Conservation (phyloP, 2,888 invertebrate genomes). For the Melieria omissa region DNA sequence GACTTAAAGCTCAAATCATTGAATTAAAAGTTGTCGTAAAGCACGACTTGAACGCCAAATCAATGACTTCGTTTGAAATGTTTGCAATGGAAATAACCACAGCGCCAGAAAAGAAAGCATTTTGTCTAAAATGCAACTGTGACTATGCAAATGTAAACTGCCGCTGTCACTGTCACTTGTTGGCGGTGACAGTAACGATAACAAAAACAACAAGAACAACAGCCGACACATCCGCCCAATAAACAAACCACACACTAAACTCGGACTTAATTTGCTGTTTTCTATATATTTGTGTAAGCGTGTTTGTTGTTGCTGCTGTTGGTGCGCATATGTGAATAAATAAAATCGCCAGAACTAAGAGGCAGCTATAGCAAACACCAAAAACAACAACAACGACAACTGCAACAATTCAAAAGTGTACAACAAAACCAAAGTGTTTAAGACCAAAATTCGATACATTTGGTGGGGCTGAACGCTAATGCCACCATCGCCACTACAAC, state of each 20-base stretch:
- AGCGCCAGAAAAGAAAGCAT: too few species aligned
- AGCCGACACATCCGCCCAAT: conserved; percentile 5
- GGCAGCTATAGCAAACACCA: too few species aligned
- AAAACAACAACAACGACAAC: conserved; percentile 5
- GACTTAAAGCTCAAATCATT: too few species aligned
- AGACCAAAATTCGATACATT: conserved; percentile 25
- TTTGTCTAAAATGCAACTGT: too few species aligned
- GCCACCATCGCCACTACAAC: neutral
- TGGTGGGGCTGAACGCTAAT: neutral
- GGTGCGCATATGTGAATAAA: conserved; percentile 18
- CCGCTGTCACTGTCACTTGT: conserved; percentile 23
- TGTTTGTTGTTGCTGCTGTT: conserved; percentile 5
- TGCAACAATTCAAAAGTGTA: neutral
- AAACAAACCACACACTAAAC: too few species aligned
- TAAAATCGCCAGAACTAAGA: conserved; percentile 16
- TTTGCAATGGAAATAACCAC: too few species aligned
- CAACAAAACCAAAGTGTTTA: neutral
- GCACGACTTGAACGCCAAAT: too few species aligned
- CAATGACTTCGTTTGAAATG: too few species aligned
- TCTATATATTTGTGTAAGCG: neutral
- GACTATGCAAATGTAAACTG: neutral
- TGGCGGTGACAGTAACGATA: conserved; percentile 10
- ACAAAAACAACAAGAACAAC: conserved; percentile 2
- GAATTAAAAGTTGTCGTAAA: too few species aligned
- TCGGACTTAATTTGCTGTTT: too few species aligned